Percentiles rank a stretch among this genome's conserved stretches.
Evolutionary conservation across 2,797 vertebrate genomes (phyloP).

Genomic region (Labroides dimidiatus): DNA sequence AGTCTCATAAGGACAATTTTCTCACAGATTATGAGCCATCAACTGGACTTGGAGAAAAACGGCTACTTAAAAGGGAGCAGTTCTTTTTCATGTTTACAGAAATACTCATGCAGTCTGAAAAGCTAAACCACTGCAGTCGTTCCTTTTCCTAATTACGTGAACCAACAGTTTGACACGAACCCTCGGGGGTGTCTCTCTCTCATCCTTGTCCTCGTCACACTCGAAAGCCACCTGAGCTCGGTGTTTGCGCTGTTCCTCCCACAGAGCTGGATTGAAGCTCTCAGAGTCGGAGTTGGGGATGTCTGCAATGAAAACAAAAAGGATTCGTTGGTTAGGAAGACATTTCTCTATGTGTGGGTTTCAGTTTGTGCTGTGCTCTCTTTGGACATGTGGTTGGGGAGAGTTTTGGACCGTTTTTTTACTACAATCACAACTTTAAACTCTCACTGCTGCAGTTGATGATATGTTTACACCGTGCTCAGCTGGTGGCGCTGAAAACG

Average conservation of each 20-base stretch:
- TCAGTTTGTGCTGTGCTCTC: no score
- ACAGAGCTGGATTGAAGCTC: constrained; percentile 96
- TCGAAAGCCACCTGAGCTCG: constrained; percentile 98
- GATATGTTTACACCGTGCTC: no score
- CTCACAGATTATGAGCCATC: no score
- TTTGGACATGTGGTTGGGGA: no score
- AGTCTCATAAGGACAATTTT: no score
- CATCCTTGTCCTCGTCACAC: constrained; percentile 98
- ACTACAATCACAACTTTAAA: no score
- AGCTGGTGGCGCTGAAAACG: no score
- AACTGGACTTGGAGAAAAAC: no score
- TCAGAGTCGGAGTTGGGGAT: constrained; percentile 94
- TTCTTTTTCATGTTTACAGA: background rate
- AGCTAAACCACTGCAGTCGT: background rate
- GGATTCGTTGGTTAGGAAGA: background rate
- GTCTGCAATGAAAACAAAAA: constrained; percentile 62
- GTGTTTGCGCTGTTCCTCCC: constrained; percentile 98
- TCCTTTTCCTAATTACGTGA: background rate
- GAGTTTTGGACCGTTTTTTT: no score
- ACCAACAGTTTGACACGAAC: constrained; percentile 78
- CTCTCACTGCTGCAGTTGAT: no score
- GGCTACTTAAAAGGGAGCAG: background rate
- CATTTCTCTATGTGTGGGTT: no score
- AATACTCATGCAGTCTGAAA: background rate
- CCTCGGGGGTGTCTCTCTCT: constrained; percentile 92